These are phyloP conservation scores for Chiloscyllium plagiosum DNA, from an alignment of 2,113 vertebrate genomes.

Conservation along the genomic window DNA sequence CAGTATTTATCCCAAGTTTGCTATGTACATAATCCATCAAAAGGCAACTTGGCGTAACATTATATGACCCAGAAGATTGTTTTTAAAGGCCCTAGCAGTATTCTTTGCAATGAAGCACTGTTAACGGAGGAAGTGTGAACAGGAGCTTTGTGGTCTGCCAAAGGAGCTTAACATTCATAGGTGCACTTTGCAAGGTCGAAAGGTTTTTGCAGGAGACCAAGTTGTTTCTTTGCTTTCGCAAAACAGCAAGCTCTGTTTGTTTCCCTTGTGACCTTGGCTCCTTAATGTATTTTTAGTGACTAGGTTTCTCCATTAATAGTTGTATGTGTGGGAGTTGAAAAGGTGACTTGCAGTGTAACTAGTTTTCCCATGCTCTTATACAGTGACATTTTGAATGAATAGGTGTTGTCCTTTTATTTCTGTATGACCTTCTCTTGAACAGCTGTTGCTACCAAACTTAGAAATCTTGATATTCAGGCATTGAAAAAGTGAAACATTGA, in stretches of 20 bases:
- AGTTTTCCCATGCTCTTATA: slow-evolving; percentile 45
- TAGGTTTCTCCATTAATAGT: slow-evolving; percentile 45
- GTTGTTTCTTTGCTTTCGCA: slow-evolving; percentile 43
- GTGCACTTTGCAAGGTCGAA: slow-evolving; percentile 45
- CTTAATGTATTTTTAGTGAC: slow-evolving; percentile 43
- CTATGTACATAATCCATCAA: slow-evolving; percentile 38
- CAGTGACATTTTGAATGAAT: slow-evolving; percentile 53
- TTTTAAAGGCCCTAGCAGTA: slow-evolving; percentile 41
- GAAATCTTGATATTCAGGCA: slow-evolving; percentile 34
- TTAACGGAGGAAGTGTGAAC: slow-evolving; percentile 40
- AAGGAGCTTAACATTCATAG: slow-evolving; percentile 43
- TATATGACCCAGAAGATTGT: slow-evolving; percentile 33
- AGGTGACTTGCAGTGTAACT: slow-evolving; percentile 51
- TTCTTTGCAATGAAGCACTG: not conserved
- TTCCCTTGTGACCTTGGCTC: slow-evolving; percentile 49
- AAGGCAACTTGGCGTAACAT: slow-evolving; percentile 28
- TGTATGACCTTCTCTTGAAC: slow-evolving; percentile 48
- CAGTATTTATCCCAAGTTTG: slow-evolving; percentile 34
- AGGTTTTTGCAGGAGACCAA: slow-evolving; percentile 51
- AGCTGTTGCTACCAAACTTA: slow-evolving; percentile 46
- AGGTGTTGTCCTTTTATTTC: slow-evolving; percentile 54
- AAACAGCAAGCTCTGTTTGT: slow-evolving; percentile 24
- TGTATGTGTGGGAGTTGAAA: slow-evolving; percentile 46
- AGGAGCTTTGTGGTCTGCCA: slow-evolving; percentile 43
- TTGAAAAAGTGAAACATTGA: slow-evolving; percentile 28